Evolutionary conservation across 1,140 invertebrate genomes (phyloP).

Genomic region (Heliconius eleuchia): DNA sequence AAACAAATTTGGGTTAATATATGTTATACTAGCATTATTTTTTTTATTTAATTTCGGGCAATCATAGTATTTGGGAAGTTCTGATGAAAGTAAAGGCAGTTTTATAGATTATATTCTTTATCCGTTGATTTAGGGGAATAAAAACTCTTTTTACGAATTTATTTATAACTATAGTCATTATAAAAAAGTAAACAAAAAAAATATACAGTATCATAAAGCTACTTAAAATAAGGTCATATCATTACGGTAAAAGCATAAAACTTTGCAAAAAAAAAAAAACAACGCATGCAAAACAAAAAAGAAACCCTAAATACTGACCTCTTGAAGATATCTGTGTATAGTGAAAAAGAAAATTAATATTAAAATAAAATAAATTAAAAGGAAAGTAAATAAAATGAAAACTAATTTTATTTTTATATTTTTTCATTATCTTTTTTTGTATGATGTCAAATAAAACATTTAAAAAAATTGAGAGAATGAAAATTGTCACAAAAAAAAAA

Average conservation of each 20-base stretch:
- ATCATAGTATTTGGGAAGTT: not conserved
- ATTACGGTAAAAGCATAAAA: not conserved
- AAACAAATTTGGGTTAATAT: conserved; percentile 45
- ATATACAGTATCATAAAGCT: not conserved
- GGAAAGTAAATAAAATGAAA: conserved; percentile 1
- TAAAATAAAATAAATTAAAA: not conserved
- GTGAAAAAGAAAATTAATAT: not conserved
- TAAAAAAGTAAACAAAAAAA: too few relatives aligned
- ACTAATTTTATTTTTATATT: not conserved
- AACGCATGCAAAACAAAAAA: conserved; percentile 30
- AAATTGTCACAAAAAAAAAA: too few relatives aligned
- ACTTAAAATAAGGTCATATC: not conserved
- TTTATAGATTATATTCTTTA: not conserved
- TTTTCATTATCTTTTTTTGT: not conserved
- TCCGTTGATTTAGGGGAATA: not conserved
- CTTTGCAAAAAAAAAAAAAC: not conserved
- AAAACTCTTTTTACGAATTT: too few relatives aligned
- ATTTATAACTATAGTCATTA: too few relatives aligned
- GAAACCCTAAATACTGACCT: conserved; percentile 57
- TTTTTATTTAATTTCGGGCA: not conserved
- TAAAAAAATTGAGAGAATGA: not conserved
- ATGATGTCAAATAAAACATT: not conserved
- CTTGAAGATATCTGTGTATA: conserved; percentile 43
- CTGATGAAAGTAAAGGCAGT: not conserved
- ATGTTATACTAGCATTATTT: not conserved